Base-by-base conservation (phyloP, 2,888 invertebrate species). In the Petrolisthes cinctipes region DNA sequence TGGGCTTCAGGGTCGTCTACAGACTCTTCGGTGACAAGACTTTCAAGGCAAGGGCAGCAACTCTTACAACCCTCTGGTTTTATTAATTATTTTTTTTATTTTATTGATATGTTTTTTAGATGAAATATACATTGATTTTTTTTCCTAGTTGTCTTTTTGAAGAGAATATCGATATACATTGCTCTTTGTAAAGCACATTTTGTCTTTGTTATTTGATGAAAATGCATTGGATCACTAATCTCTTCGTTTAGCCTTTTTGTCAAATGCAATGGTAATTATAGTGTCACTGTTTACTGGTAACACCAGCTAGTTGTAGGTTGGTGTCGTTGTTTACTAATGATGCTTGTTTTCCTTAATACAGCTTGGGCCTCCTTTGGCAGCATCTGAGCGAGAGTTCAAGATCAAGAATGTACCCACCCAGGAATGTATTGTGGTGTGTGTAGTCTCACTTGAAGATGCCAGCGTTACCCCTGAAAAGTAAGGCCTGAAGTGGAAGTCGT, bases 381-480 rank as follows among this genome's bases (percentile, higher is more conserved):
- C 97, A 37, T 97, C 96, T 92, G 97, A 97, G 93, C 94, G 97
- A 92, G 97, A 97, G 93, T 97, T 97, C 92, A 97, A 97, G 93
- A 97, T 98, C 89, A 97, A 97, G 93, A 97, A 97, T 92, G 97
- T 98, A 89, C 97, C 97, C 78, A 95, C 96, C 11, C 94, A 97
- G 95, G 97, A 98, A 94, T 97, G 97, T 93, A 96, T 98, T 91
- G 96, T 98, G 91, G 97, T 98, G 90, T 98, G 98, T 93, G 97
- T 98, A 88, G 96, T 97, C 91, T 97, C 97, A 85, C 93, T 97
- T 91, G 97, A 97, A 93, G 97, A 97, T 93, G 95, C 96, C 89
- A 96, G 96, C 93, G 95, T 97, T n/a, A 96, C 96, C 86, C 97
- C 97, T 68, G 96, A 97, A 90, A 92, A 84, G 89, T 90, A 82